Evolutionary conservation across 2,797 vertebrate species (phyloP).

Genomic region (Podargus strigoides): DNA sequence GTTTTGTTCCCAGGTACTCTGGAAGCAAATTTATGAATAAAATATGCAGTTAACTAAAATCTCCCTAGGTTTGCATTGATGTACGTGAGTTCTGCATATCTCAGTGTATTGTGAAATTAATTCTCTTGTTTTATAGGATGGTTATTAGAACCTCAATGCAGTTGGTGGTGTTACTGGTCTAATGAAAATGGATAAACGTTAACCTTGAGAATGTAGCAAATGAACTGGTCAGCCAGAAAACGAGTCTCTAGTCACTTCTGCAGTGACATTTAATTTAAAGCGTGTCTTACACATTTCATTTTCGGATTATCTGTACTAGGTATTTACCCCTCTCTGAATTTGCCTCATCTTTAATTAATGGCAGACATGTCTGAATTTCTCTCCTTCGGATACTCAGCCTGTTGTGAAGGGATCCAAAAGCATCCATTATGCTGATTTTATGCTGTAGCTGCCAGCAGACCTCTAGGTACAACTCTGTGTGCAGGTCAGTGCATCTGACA

Average conservation of each 20-base stretch:
- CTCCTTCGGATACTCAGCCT: not conserved
- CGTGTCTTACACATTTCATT: not conserved
- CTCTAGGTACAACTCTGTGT: not conserved
- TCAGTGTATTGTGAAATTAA: not conserved
- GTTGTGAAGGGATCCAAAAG: not conserved
- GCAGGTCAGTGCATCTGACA: not conserved
- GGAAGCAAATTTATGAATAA: not conserved
- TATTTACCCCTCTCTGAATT: not conserved
- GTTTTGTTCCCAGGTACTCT: not conserved
- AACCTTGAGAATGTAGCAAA: not conserved
- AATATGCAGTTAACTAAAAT: not conserved
- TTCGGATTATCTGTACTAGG: not conserved
- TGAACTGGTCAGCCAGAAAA: not conserved
- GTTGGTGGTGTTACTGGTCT: not conserved
- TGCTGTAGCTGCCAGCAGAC: fast-evolving
- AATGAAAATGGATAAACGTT: not conserved
- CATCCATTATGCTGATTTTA: not conserved
- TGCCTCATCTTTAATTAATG: not conserved
- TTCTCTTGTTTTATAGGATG: not conserved
- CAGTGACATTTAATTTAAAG: not conserved
- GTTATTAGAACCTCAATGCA: not conserved
- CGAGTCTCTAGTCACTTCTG: not conserved
- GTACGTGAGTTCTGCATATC: not conserved
- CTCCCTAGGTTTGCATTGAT: not conserved
- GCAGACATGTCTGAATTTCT: not conserved